phyloP scores from a whole-genome alignment of 2,888 invertebrate genomes.

The Aspidiotus destructor region DNA sequence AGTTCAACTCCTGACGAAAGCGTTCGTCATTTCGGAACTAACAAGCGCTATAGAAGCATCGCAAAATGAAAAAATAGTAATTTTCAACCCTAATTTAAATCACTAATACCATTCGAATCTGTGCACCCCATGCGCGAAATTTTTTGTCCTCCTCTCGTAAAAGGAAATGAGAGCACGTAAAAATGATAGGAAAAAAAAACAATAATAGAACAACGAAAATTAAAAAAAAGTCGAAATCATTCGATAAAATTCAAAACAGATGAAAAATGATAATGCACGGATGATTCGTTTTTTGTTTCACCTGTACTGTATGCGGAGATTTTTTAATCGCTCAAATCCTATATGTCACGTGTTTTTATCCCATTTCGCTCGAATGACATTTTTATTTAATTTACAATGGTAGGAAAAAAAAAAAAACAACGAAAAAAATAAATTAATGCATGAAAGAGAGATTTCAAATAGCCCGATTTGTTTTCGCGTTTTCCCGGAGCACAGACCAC shows the following conservation, averaged over 20 bases:
- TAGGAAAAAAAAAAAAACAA: conserved; percentile 13
- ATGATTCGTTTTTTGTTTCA: conserved; percentile 18
- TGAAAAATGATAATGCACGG: conserved; percentile 20
- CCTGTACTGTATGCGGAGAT: not conserved
- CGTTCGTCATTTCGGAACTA: too few relatives aligned
- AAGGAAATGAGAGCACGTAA: too few relatives aligned
- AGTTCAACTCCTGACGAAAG: too few relatives aligned
- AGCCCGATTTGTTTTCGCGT: conserved; percentile 18
- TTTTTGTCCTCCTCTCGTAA: too few relatives aligned
- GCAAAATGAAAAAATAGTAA: too few relatives aligned
- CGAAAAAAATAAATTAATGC: conserved; percentile 15
- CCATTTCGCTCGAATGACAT: conserved; percentile 28
- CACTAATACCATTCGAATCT: too few relatives aligned
- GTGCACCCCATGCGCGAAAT: too few relatives aligned
- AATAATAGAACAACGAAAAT: not conserved
- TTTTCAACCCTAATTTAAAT: too few relatives aligned
- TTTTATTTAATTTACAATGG: conserved; percentile 29
- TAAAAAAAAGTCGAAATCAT: conserved; percentile 9
- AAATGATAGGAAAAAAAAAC: not conserved
- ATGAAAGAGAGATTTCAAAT: conserved; percentile 22
- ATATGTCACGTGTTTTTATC: conserved; percentile 22
- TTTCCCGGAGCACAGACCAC: conserved; percentile 4
- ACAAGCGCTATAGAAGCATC: too few relatives aligned
- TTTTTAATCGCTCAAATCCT: conserved; percentile 24
- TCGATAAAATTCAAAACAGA: conserved; percentile 8